Percentiles rank a stretch among this genome's conserved stretches.
Evolutionary conservation across 2,113 vertebrate genomes (phyloP).

Genomic region (Hiodon alosoides): DNA sequence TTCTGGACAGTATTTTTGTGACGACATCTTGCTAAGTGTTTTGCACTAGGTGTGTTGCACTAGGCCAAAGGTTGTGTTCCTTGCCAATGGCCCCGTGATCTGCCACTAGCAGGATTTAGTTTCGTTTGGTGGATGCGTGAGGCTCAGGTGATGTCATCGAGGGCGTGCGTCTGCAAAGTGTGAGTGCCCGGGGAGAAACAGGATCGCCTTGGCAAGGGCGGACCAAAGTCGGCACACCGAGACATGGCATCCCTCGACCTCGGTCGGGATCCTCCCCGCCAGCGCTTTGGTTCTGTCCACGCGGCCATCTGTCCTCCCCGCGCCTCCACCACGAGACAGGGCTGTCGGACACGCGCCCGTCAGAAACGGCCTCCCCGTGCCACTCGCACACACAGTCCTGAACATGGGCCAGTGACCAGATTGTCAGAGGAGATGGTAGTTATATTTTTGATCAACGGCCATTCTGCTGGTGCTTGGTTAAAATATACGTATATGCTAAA

Average conservation of each 20-base stretch:
- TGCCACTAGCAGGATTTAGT: no score
- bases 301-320: background rate
- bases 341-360: background rate
- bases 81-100: no score
- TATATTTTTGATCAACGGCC: background rate
- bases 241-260: background rate
- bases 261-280: background rate
- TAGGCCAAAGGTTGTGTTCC: no score
- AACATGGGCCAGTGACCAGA: background rate
- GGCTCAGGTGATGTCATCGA: background rate
- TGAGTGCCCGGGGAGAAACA: background rate
- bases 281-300: background rate
- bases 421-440: background rate
- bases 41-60: no score
- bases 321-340: background rate
- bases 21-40: no score
- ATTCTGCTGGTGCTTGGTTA: background rate
- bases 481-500: background rate
- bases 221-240: background rate
- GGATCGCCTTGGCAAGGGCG: no score
- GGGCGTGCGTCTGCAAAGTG: background rate
- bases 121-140: background rate
- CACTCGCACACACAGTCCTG: background rate
- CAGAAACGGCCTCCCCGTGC: background rate
- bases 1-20: no score